Conservation (phyloP, 2,113 vertebrate genomes). For the Mystacornis crossleyi region DNA sequence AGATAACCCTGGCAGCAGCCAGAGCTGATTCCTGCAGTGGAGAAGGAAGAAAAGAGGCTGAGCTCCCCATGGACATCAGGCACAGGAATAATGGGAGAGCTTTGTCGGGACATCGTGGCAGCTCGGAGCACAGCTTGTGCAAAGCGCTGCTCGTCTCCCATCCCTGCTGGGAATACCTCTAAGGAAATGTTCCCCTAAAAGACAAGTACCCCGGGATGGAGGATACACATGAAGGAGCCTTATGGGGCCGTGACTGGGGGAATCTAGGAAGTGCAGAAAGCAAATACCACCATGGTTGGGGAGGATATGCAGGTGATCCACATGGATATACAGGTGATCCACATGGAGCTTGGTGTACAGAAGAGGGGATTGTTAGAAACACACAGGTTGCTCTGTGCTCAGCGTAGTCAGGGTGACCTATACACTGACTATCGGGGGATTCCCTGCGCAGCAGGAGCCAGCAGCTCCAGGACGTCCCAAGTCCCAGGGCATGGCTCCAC, state of each 20-base stretch:
- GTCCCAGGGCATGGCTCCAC: fast-evolving
- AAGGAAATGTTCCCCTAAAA: not conserved
- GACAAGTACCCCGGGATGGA: not conserved
- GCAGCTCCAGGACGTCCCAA: not conserved
- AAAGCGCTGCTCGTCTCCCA: not conserved
- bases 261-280: not conserved
- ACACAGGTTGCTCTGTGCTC: not conserved
- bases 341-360: not conserved
- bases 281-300: not conserved
- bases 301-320: not conserved
- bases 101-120: not conserved
- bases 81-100: not conserved
- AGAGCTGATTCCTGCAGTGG: not conserved
- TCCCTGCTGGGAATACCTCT: not conserved
- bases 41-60: not conserved
- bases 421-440: fast-evolving
- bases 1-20: conserved; percentile 22
- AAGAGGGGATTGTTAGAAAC: not conserved
- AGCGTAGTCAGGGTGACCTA: fast-evolving
- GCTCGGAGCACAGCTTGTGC: not conserved
- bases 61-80: not conserved
- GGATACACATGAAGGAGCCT: not conserved
- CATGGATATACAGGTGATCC: fast-evolving
- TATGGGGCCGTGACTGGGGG: fast-evolving
- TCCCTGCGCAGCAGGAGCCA: not conserved